phyloP scores from a whole-genome alignment of 2,113 vertebrate genomes.

The Myrmecophaga tridactyla region DNA sequence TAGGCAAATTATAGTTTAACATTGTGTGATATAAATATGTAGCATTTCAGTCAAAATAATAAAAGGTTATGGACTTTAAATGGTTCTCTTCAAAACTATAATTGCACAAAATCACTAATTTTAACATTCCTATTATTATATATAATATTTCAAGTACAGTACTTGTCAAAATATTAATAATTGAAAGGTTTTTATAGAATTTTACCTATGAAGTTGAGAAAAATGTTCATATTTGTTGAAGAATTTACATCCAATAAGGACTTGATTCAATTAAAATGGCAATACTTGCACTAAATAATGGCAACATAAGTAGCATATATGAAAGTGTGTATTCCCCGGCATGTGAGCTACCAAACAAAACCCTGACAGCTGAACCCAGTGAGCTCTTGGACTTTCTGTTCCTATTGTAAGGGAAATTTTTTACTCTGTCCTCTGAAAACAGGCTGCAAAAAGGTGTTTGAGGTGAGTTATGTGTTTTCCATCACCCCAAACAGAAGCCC shows the following conservation, averaged over 20 bases:
- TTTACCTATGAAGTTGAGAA: not conserved
- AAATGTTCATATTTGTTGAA: slow-evolving; percentile 1
- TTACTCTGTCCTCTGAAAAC: not conserved
- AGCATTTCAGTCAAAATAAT: slow-evolving; percentile 69
- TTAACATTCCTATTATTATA: not conserved
- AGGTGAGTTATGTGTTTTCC: not conserved
- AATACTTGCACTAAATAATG: not conserved
- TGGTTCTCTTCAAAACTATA: slow-evolving; percentile 51
- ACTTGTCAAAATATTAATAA: not conserved
- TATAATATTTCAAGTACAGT: not conserved
- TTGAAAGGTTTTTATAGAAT: not conserved
- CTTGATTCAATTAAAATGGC: not conserved
- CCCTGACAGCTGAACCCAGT: not conserved
- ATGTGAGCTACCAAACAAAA: not conserved
- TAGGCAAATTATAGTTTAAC: slow-evolving; percentile 57
- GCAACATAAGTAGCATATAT: too few relatives aligned
- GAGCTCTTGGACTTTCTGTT: not conserved
- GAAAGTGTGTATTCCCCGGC: not conserved
- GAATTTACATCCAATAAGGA: not conserved
- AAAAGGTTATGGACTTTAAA: slow-evolving; percentile 74
- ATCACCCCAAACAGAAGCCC: too few relatives aligned
- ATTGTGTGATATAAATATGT: slow-evolving; percentile 66
- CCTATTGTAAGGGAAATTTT: not conserved
- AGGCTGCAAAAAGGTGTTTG: not conserved
- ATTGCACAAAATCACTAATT: not conserved